A percentile compares a stretch with the other conserved stretches of the same genome.
Evolutionary conservation across 2,888 invertebrate genomes (phyloP).

Genomic region (Polymixis flavicincta): DNA sequence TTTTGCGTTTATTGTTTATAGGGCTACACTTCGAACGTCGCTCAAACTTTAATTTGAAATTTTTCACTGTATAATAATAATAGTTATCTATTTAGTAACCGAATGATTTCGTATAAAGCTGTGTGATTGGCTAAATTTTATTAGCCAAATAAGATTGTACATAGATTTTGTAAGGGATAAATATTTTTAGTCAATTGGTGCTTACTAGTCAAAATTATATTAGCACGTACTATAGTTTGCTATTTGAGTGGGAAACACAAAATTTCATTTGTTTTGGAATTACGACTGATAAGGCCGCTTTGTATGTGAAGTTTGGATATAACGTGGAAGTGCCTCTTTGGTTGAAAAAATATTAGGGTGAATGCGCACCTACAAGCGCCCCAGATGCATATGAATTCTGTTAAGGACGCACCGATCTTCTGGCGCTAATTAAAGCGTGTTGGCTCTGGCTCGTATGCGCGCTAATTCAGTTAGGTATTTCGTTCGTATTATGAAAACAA

Average conservation of each 20-base stretch:
- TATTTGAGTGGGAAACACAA: slow-evolving; percentile 63
- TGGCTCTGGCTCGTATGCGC: too few relatives aligned
- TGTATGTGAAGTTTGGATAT: slow-evolving; percentile 25
- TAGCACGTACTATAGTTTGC: slow-evolving; percentile 81
- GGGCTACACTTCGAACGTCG: slow-evolving; percentile 50
- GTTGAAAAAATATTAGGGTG: slow-evolving; percentile 6
- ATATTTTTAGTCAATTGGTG: slow-evolving; percentile 88
- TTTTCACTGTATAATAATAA: slow-evolving; percentile 60
- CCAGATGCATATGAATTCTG: neutral
- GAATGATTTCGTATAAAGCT: slow-evolving; percentile 69
- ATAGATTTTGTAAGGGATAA: slow-evolving; percentile 78
- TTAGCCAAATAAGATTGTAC: slow-evolving; percentile 81
- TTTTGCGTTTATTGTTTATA: slow-evolving; percentile 40
- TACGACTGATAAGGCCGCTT: slow-evolving; percentile 1
- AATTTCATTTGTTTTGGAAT: slow-evolving; percentile 37
- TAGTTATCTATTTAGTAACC: slow-evolving; percentile 62
- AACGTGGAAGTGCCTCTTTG: slow-evolving; percentile 35
- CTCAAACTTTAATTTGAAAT: slow-evolving; percentile 64
- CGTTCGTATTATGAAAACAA: too few relatives aligned
- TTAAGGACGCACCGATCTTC: neutral
- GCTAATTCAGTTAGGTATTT: too few relatives aligned
- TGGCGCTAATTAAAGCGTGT: too few relatives aligned
- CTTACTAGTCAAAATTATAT: slow-evolving; percentile 91
- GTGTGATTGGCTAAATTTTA: slow-evolving; percentile 85
- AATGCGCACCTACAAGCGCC: neutral